A percentile compares a stretch with the other conserved stretches of the same genome.
phyloP scores from a whole-genome alignment of 2,113 vertebrate genomes.

The Dasypus novemcinctus region DNA sequence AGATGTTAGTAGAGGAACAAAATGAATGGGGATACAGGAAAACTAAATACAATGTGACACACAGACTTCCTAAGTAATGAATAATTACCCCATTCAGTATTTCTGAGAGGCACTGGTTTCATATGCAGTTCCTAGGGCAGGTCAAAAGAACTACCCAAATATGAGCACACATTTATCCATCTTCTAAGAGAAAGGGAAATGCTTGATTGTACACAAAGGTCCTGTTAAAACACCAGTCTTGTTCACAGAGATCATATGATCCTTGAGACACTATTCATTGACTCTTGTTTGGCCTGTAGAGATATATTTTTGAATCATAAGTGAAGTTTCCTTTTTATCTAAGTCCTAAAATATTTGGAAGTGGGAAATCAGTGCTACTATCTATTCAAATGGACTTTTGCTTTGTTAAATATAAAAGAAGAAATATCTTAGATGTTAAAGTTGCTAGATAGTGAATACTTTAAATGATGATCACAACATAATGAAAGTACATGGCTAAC shows the following conservation, averaged over 20 bases:
- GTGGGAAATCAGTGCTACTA: background rate
- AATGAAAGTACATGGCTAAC: background rate
- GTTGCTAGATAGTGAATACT: background rate
- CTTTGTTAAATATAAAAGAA: slow-evolving; percentile 1
- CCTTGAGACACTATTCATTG: background rate
- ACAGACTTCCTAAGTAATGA: slow-evolving; percentile 34
- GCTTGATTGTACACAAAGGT: slow-evolving; percentile 30
- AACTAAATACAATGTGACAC: slow-evolving; percentile 21
- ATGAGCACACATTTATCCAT: background rate
- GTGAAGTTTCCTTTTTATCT: background rate
- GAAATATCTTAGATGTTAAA: slow-evolving; percentile 21
- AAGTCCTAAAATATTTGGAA: slow-evolving; percentile 18
- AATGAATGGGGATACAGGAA: background rate
- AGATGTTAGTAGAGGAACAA: background rate
- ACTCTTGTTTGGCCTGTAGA: background rate
- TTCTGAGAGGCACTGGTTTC: slow-evolving; percentile 52
- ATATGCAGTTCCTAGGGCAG: slow-evolving; percentile 18
- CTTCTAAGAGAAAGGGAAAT: slow-evolving; percentile 20
- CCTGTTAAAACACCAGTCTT: background rate
- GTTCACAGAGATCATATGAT: background rate
- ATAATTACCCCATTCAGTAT: slow-evolving; percentile 42
- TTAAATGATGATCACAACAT: background rate
- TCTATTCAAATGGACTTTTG: slow-evolving; percentile 31
- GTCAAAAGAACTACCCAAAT: slow-evolving; percentile 57
- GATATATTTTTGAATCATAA: background rate